Conservation (phyloP, 2,113 vertebrate species). For the Pluvialis apricaria region DNA sequence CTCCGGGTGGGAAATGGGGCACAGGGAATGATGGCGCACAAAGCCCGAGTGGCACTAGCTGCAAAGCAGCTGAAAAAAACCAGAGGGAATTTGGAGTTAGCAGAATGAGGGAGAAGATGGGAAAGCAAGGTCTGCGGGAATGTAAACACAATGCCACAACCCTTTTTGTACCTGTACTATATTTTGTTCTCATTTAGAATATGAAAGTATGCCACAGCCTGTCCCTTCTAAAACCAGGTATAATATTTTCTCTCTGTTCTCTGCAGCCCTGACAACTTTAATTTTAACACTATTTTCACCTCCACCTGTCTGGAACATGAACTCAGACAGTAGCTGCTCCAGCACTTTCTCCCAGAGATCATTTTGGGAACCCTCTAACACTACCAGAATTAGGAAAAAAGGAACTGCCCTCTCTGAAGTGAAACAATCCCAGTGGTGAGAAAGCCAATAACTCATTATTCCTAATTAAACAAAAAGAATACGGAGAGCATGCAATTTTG, state of each 20-base stretch:
- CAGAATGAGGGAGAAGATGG: background rate
- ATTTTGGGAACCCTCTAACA: background rate
- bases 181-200: background rate
- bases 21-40: fast-evolving
- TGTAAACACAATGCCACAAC: background rate
- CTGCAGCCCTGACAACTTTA: background rate
- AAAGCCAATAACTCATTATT: background rate
- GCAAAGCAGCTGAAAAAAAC: background rate
- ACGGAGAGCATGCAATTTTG: background rate
- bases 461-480: background rate
- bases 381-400: background rate
- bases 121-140: background rate
- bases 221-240: background rate
- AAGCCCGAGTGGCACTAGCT: background rate
- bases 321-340: background rate
- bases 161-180: background rate
- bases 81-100: background rate
- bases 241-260: background rate
- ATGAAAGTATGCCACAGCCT: background rate
- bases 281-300: background rate
- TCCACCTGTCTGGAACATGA: background rate
- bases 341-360: background rate
- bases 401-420: background rate
- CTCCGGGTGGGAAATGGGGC: background rate
- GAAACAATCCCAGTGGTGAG: fast-evolving